Evolutionary conservation across 2,888 invertebrate genomes (phyloP), one percentile per base, ranked within the genome.

Genomic region (Spodoptera littoralis): DNA sequence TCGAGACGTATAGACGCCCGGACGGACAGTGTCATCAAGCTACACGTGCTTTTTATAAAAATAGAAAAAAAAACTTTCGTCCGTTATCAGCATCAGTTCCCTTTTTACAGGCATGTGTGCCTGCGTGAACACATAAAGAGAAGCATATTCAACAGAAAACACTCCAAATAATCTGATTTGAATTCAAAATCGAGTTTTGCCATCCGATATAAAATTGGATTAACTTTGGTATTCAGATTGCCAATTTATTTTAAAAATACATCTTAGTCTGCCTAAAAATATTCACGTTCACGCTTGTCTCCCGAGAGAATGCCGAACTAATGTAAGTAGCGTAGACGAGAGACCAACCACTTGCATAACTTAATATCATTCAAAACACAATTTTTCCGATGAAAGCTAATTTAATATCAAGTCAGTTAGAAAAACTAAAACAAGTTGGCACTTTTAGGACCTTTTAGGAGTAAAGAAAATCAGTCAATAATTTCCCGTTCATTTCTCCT

Each of bases 1-100:
- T 77, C 80, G 84, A 88, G 88, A 87, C 86, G 79, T 80, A 81
- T 71, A 74, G 83, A 82, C 84, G 82, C 84, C 78, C 68, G 18
- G 18, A 18, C 64, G 60, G 64, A 58, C 68, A 27, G 61, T 65
- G 63, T 69, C 77, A 81, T 76, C 73, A 72, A 54, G 65, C 57
- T 65, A 58, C 60, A 45, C 18, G 8, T 52, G 36, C 36, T 36
- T 36, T 44, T 12, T 44, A 44, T 12, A 27, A 44, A 13, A 44
- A 13, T n/a, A 44, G 13, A 44, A n/a, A n/a, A n/a, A n/a, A n/a
- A n/a, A n/a, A n/a, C n/a, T n/a, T n/a, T n/a, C n/a, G n/a, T n/a
- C n/a, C n/a, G n/a, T n/a, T n/a, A 6, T 8, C 36, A 36, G 4
- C 3, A 27, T 27, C 36, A 36, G 8, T 36, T 36, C 36, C 6